phyloP scores from a whole-genome alignment of 2,888 invertebrate genomes.

The Calameuta idolon region DNA sequence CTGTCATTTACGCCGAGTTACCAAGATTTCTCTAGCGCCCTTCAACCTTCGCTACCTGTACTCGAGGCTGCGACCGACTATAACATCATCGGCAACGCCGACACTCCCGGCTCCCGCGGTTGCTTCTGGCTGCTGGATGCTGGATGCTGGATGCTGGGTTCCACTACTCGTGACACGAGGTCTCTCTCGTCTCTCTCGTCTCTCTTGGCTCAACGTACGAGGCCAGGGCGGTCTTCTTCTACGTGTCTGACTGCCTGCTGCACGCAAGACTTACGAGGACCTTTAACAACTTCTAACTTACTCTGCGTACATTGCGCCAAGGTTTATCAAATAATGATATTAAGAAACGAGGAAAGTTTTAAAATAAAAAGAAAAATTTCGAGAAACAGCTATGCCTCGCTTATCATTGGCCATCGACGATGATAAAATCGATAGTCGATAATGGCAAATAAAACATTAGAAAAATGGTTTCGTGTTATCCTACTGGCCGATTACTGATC shows the following conservation, averaged over 20 bases:
- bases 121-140: not conserved
- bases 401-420: not conserved
- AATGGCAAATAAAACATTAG: too few relatives aligned
- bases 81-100: not conserved
- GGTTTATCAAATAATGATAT: not conserved
- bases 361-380: not conserved
- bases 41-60: conserved; percentile 35
- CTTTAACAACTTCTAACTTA: not conserved
- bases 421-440: too few relatives aligned
- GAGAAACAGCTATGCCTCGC: not conserved
- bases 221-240: not conserved
- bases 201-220: not conserved
- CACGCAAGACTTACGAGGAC: not conserved
- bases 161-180: not conserved
- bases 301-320: not conserved
- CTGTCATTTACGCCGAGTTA: conserved; percentile 53
- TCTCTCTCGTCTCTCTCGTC: not conserved
- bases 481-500: not conserved
- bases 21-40: conserved; percentile 49
- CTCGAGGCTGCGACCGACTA: conserved; percentile 35
- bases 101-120: not conserved
- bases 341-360: not conserved
- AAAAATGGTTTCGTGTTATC: too few relatives aligned
- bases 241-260: not conserved
- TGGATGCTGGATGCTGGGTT: not conserved